Conservation (phyloP, 2,888 invertebrate species). For the Conops quadrifasciatus region DNA sequence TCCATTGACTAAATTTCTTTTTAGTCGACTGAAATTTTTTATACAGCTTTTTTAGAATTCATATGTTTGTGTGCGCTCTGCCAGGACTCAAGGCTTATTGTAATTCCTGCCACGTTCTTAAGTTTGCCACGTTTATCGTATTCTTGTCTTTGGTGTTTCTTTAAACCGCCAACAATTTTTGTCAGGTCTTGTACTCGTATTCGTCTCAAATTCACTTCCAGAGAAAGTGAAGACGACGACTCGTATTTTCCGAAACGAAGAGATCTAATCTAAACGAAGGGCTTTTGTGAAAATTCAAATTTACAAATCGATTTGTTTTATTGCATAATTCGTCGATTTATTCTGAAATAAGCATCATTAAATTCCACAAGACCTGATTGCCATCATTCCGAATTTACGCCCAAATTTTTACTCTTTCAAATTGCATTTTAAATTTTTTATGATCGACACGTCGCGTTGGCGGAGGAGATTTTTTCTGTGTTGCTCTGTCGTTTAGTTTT, state of each 20-base stretch:
- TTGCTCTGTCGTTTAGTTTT: background rate
- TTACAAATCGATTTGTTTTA: slow-evolving; percentile 24
- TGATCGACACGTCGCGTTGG: slow-evolving; percentile 5
- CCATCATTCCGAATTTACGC: slow-evolving; percentile 33
- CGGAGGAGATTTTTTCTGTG: background rate
- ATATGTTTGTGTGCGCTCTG: background rate
- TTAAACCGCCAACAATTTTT: slow-evolving; percentile 23
- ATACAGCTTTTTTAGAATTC: no score
- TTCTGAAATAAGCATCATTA: slow-evolving; percentile 39
- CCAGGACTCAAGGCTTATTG: background rate
- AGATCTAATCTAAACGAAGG: no score
- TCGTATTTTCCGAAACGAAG: no score
- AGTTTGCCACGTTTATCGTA: slow-evolving; percentile 1
- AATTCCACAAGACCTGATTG: slow-evolving; percentile 44
- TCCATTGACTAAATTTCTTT: background rate
- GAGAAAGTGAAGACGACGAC: no score
- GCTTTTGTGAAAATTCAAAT: no score
- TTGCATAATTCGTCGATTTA: slow-evolving; percentile 1
- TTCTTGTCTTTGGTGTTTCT: slow-evolving; percentile 14
- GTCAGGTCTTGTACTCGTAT: slow-evolving; percentile 23
- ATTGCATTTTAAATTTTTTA: slow-evolving; percentile 36
- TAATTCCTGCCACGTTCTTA: slow-evolving; percentile 24
- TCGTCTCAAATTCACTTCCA: background rate
- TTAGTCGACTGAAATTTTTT: no score
- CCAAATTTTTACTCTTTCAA: slow-evolving; percentile 6